Conservation (phyloP, 2,888 invertebrate species). For the Tenthredo mesomela region DNA sequence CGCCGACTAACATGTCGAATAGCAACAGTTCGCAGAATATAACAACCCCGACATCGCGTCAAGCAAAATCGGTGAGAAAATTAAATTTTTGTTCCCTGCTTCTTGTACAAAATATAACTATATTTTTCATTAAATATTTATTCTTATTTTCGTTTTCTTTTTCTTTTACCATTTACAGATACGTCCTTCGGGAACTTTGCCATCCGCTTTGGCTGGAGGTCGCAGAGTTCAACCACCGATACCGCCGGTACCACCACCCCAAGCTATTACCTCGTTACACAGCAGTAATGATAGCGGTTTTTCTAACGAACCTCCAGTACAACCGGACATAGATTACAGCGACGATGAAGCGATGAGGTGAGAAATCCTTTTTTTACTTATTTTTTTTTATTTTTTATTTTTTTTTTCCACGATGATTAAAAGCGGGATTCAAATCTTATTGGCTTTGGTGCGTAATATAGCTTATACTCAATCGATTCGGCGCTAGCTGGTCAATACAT, state of each 20-base stretch:
- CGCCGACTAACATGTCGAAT: conserved; percentile 72
- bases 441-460: conserved; percentile 59
- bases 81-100: too few species aligned
- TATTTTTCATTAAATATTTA: neutral
- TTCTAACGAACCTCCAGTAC: conserved; percentile 92
- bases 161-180: conserved; percentile 65
- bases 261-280: conserved; percentile 85
- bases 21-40: conserved; percentile 74
- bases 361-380: conserved; percentile 55
- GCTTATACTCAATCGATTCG: neutral
- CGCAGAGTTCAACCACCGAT: conserved; percentile 78
- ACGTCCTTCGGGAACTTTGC: conserved; percentile 76
- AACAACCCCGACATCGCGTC: conserved; percentile 73
- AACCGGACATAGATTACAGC: conserved; percentile 94
- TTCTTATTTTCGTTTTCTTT: neutral
- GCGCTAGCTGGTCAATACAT: neutral
- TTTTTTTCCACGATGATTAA: conserved; percentile 64
- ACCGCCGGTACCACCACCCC: conserved; percentile 75
- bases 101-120: neutral
- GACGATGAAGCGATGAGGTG: conserved; percentile 91
- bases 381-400: conserved; percentile 56
- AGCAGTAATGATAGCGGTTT: conserved; percentile 96
- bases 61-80: conserved; percentile 72
- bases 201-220: conserved; percentile 74
- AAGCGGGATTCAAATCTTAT: neutral